Conservation (phyloP, 2,797 vertebrate genomes). For the Columba guinea region DNA sequence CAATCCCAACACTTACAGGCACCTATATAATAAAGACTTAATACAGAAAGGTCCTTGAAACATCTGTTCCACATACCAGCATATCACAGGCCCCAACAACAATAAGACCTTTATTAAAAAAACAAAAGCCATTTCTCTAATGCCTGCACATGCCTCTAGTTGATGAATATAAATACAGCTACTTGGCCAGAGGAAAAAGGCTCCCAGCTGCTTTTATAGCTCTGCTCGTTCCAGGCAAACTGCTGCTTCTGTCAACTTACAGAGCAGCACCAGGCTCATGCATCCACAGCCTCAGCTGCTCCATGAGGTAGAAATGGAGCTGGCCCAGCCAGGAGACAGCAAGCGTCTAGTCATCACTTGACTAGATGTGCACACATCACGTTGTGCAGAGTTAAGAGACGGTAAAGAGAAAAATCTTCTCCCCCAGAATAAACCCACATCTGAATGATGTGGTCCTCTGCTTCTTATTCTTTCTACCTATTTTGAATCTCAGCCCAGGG, state of each 20-base stretch:
- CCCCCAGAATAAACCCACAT: neutral
- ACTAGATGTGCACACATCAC: fast-evolving
- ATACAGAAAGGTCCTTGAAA: neutral
- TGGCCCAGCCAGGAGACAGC: neutral
- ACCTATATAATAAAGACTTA: neutral
- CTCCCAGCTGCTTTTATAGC: conserved; percentile 8
- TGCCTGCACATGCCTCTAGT: neutral
- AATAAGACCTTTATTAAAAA: neutral
- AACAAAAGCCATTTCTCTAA: neutral
- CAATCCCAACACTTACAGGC: neutral
- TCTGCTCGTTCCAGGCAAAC: neutral
- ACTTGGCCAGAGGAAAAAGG: neutral
- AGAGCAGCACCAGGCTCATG: neutral
- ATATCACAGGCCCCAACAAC: neutral
- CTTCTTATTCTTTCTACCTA: neutral
- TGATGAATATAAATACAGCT: conserved; percentile 1
- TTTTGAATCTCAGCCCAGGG: neutral
- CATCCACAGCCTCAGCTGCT: neutral
- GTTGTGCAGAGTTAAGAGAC: neutral
- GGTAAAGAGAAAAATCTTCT: neutral
- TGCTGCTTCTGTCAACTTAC: neutral
- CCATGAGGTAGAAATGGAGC: neutral
- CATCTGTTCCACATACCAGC: neutral
- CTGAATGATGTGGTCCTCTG: neutral
- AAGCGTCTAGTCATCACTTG: neutral